phyloP scores from a whole-genome alignment of 2,888 invertebrate genomes.

The Agrotis exclamationis region DNA sequence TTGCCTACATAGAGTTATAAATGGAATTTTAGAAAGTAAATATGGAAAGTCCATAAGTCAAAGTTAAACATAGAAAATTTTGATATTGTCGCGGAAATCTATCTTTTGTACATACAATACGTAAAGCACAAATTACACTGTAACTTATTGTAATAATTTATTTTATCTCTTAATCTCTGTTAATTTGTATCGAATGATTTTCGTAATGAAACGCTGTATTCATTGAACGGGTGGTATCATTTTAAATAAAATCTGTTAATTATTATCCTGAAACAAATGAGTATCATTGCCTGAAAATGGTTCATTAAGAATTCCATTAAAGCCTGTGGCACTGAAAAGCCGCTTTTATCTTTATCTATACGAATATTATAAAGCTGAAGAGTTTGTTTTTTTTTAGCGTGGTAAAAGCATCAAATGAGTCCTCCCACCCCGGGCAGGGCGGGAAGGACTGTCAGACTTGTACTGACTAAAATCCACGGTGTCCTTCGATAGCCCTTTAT shows the following conservation, averaged over 20 bases:
- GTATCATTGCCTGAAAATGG: slow-evolving; percentile 41
- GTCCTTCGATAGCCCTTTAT: no score
- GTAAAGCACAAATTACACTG: slow-evolving; percentile 65
- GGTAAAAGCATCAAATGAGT: no score
- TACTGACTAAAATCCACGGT: no score
- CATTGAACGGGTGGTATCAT: slow-evolving; percentile 72
- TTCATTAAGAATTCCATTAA: slow-evolving; percentile 14
- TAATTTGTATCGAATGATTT: slow-evolving; percentile 78
- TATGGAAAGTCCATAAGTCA: background rate
- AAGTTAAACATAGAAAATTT: slow-evolving; percentile 45
- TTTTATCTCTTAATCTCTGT: slow-evolving; percentile 61
- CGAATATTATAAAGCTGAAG: no score
- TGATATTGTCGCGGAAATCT: slow-evolving; percentile 67
- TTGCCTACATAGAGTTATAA: background rate
- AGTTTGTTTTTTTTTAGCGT: no score
- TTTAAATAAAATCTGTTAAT: slow-evolving; percentile 62
- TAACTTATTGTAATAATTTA: slow-evolving; percentile 65
- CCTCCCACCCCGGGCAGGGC: no score
- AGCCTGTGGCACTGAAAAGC: background rate
- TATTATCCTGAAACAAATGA: slow-evolving; percentile 42
- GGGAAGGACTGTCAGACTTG: no score
- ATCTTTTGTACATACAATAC: slow-evolving; percentile 64
- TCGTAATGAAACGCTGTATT: slow-evolving; percentile 79
- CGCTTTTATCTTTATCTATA: background rate
- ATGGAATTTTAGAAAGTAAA: background rate